Evolutionary conservation across 2,888 invertebrate species (phyloP).

Genomic region (Euphydryas editha): DNA sequence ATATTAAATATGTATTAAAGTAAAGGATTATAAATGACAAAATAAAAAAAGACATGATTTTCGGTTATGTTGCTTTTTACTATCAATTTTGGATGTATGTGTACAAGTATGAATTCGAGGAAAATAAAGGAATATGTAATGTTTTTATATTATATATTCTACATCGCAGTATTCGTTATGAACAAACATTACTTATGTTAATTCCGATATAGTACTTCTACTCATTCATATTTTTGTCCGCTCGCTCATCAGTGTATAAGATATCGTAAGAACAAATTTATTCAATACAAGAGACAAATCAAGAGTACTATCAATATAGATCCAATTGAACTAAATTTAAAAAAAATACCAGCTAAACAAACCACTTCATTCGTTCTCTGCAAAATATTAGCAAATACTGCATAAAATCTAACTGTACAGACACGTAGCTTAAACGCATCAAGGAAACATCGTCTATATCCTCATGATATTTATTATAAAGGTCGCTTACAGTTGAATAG

Average conservation of each 20-base stretch:
- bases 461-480: conserved; percentile 72
- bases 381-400: conserved; percentile 72
- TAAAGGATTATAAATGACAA: conserved; percentile 48
- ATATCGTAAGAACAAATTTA: conserved; percentile 69
- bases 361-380: conserved; percentile 67
- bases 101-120: conserved; percentile 82
- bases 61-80: conserved; percentile 84
- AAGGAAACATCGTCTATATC: conserved; percentile 66
- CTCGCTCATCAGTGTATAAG: conserved; percentile 67
- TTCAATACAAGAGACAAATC: conserved; percentile 69
- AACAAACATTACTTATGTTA: conserved; percentile 82
- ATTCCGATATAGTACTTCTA: conserved; percentile 79
- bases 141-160: conserved; percentile 79
- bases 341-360: conserved; percentile 78
- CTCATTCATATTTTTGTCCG: conserved; percentile 79
- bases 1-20: conserved; percentile 10
- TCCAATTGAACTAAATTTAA: conserved; percentile 81
- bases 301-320: conserved; percentile 73
- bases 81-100: conserved; percentile 83
- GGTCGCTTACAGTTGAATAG: conserved; percentile 71
- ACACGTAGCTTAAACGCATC: conserved; percentile 65
- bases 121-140: conserved; percentile 82
- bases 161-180: conserved; percentile 81
- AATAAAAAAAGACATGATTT: conserved; percentile 73
- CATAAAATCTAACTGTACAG: conserved; percentile 80